Percentiles rank a stretch among this genome's conserved stretches.
These are phyloP conservation scores for Alectura lathami DNA, from an alignment of 2,113 vertebrate species.

Conservation along the genomic window DNA sequence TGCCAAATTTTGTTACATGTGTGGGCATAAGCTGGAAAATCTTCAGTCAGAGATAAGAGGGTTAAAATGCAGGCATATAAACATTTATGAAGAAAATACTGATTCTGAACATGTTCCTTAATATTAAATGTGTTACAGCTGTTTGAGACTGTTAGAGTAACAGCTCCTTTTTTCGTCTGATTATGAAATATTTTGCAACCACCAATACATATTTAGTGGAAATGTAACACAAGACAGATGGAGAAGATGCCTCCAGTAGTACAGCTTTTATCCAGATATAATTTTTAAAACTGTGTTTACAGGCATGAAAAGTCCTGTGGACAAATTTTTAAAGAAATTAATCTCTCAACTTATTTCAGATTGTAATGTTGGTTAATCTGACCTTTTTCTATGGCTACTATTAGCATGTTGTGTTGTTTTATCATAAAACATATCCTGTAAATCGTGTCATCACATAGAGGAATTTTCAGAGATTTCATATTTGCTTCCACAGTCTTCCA, in stretches of 20 bases:
- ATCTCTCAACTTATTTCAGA: conserved; percentile 40
- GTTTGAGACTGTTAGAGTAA: background rate
- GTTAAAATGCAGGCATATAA: background rate
- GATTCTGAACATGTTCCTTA: background rate
- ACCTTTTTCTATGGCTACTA: background rate
- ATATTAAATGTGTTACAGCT: background rate
- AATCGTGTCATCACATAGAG: background rate
- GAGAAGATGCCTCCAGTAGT: background rate
- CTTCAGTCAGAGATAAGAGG: background rate
- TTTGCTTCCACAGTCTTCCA: background rate
- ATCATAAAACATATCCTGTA: fast-evolving
- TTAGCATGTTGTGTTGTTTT: background rate
- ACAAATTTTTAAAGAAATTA: conserved; percentile 30
- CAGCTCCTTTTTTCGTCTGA: background rate
- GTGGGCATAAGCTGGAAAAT: conserved; percentile 32
- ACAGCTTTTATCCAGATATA: background rate
- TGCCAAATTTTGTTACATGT: conserved; percentile 56
- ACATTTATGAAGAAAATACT: background rate
- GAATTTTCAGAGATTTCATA: background rate
- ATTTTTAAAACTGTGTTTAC: conserved; percentile 26
- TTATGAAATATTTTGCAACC: background rate
- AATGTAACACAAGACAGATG: background rate
- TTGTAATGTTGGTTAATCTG: conserved; percentile 13
- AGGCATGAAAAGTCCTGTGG: conserved; percentile 1
- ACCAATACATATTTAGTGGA: background rate